A percentile compares a stretch with the other conserved stretches of the same genome.
Conservation (phyloP, 1,140 invertebrate genomes). For the Zaprionus inermis region DNA sequence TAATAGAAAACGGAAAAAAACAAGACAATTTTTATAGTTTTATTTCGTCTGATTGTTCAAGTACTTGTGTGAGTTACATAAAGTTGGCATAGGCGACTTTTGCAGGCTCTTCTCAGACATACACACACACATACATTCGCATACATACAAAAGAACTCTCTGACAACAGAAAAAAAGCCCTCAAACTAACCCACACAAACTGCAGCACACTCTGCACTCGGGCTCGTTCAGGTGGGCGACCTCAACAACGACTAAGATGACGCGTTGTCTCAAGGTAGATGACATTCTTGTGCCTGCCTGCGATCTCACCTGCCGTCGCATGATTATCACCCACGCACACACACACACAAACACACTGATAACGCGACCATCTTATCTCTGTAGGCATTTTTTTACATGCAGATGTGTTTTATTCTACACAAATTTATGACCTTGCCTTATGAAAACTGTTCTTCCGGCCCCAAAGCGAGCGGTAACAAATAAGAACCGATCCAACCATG, state of each 20-base stretch:
- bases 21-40: conserved; percentile 20
- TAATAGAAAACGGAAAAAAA: conserved; percentile 39
- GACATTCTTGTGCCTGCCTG: conserved; percentile 46
- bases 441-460: not conserved
- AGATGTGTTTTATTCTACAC: conserved; percentile 20
- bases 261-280: conserved; percentile 70
- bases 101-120: conserved; percentile 41
- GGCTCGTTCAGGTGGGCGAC: conserved; percentile 70
- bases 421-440: not conserved
- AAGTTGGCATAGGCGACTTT: conserved; percentile 54
- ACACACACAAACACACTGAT: not conserved
- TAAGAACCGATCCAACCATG: conserved; percentile 14
- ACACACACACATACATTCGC: conserved; percentile 21
- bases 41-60: conserved; percentile 30
- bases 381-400: not conserved
- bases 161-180: not conserved
- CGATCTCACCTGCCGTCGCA: conserved; percentile 36
- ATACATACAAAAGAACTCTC: conserved; percentile 49
- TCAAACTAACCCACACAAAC: not conserved
- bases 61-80: conserved; percentile 59
- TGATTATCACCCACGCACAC: conserved; percentile 39
- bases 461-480: no score
- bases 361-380: conserved; percentile 21
- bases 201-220: conserved; percentile 33
- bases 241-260: conserved; percentile 40